Evolutionary conservation across 2,888 invertebrate genomes (phyloP).

Genomic region (Rotaria socialis): DNA sequence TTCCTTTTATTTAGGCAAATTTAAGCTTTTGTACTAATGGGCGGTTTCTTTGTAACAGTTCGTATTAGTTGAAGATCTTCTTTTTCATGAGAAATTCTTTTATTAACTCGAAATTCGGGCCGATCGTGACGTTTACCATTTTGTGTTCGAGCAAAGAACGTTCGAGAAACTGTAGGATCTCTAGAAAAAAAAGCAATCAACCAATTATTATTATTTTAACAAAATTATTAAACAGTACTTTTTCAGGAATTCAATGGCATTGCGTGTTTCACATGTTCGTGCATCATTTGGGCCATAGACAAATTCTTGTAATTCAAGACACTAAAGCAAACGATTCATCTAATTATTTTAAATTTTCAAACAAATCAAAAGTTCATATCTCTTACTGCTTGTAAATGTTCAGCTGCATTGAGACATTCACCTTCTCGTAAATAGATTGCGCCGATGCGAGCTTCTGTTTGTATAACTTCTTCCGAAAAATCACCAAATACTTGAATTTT

Average conservation of each 20-base stretch:
- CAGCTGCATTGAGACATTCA: not conserved
- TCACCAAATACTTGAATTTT: not conserved
- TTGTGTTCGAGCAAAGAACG: not conserved
- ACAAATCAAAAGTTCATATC: too few species aligned
- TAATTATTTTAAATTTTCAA: too few species aligned
- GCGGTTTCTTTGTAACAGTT: not conserved
- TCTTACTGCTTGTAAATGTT: slow-evolving; percentile 18
- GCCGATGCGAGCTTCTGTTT: slow-evolving; percentile 14
- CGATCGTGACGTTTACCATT: not conserved
- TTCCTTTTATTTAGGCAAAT: too few species aligned
- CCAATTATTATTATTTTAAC: too few species aligned
- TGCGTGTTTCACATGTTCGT: not conserved
- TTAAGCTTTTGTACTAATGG: not conserved
- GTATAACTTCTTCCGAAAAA: slow-evolving; percentile 32
- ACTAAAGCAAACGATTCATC: not conserved
- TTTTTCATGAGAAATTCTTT: not conserved
- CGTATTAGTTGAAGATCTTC: not conserved
- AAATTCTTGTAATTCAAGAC: slow-evolving; percentile 32
- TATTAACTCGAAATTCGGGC: not conserved
- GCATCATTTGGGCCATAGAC: not conserved
- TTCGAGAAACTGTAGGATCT: not conserved
- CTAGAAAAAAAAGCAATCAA: not conserved
- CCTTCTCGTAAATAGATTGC: not conserved
- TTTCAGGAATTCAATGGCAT: not conserved
- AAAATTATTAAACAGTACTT: not conserved